Base-by-base conservation (phyloP, 2,888 invertebrate species). In the Ophion slaviceki region DNA sequence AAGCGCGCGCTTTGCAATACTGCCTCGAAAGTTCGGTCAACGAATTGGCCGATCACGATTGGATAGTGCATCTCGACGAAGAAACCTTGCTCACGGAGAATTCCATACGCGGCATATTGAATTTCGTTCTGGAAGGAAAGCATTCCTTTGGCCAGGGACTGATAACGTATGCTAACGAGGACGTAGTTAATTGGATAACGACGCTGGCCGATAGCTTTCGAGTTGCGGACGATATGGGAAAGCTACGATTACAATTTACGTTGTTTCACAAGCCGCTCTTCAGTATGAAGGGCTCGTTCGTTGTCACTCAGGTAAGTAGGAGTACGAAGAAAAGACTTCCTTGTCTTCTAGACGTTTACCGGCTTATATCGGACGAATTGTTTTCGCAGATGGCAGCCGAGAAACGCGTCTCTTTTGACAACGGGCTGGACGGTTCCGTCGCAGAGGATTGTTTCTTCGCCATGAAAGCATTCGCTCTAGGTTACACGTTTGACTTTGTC, bases 201-300 rank as follows among this genome's bases (percentile, higher is more conserved):
- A 99, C 99, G 0, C 94, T 99, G 88, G 99, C 99, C 17, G 99
- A 99, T 93, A 98, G 98, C 92, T 99, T 98, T 94, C 96, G 99
- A 88, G 99, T 99, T 1, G 97, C 99, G 36, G 99, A 99, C 94
- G 99, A 99, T 92, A 98, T 99, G 99, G 99, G 99, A 82, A 99
- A 99, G 94, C 95, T 99, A 80, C 96, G 98, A 90, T 95, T 98
- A 88, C 99, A 99, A 94, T 98, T 99, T 92, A 97, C 97, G 91
- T 95, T 98, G 94, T 99, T 99, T 94, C 98, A 99, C 93, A 98
- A 97, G 93, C 99, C 99, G 24, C 95, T 99, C 80, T 99, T 99
- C 94, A 98, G 99, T 94, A 99, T 99, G 99, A 99, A 99, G 95
- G 99, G 99, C 86, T 99, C 99, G 66, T 99, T 97, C 94, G 99